Conservation (phyloP, 2,113 vertebrate species). For the Anser cygnoides region DNA sequence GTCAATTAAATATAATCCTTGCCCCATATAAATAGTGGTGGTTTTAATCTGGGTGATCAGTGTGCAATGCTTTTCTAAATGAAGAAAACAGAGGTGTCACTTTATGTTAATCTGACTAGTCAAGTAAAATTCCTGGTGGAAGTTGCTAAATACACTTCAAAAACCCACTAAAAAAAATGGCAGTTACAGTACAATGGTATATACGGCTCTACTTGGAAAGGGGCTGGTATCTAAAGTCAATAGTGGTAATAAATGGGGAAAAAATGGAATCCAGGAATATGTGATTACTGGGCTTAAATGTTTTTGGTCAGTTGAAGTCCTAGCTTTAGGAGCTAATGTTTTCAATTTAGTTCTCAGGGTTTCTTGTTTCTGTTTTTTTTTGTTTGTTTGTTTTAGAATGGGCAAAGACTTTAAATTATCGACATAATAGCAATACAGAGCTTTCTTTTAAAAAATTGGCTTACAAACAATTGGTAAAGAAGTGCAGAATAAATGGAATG, state of each 20-base stretch:
- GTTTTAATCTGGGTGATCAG: background rate
- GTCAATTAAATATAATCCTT: background rate
- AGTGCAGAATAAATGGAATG: background rate
- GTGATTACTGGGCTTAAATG: background rate
- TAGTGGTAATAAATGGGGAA: background rate
- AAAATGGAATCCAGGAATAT: background rate
- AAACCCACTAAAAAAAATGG: background rate
- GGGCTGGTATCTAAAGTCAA: accelerated
- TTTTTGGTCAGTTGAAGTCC: background rate
- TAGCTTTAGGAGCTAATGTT: background rate
- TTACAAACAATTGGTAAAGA: background rate
- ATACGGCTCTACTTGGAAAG: background rate
- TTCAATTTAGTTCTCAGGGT: background rate
- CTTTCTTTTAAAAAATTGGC: background rate
- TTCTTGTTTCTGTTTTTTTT: background rate
- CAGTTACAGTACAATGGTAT: background rate
- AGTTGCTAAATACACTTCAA: background rate
- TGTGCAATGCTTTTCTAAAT: background rate
- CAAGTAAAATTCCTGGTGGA: background rate
- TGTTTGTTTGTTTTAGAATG: background rate
- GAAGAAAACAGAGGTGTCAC: background rate
- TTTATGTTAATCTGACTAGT: accelerated
- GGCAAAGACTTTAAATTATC: background rate
- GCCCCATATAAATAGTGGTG: background rate
- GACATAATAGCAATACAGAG: accelerated